These are phyloP conservation scores for Callipepla squamata DNA, from an alignment of 2,113 vertebrate genomes.

Conservation along the genomic window DNA sequence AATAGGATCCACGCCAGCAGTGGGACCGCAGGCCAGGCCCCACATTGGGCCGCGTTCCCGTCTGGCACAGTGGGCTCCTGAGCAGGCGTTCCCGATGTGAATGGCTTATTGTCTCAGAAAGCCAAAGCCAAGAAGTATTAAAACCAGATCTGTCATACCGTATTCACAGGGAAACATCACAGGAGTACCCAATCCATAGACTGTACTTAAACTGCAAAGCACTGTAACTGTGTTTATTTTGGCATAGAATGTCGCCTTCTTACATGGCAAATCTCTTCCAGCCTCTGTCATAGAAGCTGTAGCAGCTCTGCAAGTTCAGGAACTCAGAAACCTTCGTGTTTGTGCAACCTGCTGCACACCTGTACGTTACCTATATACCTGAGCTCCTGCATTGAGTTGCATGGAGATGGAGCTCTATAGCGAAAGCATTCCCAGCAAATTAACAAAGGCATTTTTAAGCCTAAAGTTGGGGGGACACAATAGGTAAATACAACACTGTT, in stretches of 20 bases:
- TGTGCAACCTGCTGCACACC: neutral
- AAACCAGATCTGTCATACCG: neutral
- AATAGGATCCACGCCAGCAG: neutral
- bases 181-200: neutral
- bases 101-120: neutral
- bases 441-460: neutral
- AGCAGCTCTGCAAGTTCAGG: neutral
- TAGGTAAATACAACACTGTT: neutral
- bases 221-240: neutral
- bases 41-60: neutral
- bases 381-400: neutral
- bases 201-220: neutral
- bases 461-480: too few relatives aligned
- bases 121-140: neutral
- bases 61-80: neutral
- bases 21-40: neutral
- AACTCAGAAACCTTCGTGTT: neutral
- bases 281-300: fast-evolving
- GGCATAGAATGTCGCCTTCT: neutral
- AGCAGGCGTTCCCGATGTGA: neutral
- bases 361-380: neutral
- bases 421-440: neutral
- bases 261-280: neutral
- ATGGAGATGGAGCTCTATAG: neutral
- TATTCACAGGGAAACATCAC: neutral